phyloP scores from a whole-genome alignment of 2,797 vertebrate genomes.

The Nothura maculosa region DNA sequence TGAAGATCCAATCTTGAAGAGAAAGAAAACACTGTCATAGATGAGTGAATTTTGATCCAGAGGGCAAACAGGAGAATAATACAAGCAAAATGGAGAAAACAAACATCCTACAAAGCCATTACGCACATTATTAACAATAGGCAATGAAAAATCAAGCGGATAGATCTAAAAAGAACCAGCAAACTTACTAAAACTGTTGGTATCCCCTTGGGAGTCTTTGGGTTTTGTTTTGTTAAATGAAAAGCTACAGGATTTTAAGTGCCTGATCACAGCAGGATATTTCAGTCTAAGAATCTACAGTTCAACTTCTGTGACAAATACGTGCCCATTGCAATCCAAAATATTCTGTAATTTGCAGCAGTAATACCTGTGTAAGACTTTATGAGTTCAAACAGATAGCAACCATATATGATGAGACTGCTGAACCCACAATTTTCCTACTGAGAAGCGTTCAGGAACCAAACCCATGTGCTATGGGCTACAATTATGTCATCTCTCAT shows the following conservation, averaged over 20 bases:
- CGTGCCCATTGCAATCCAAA: neutral
- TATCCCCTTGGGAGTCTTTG: neutral
- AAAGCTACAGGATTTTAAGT: neutral
- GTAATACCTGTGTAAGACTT: conserved; percentile 2
- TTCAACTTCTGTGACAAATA: neutral
- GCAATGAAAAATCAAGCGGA: neutral
- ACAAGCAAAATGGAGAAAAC: neutral
- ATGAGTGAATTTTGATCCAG: neutral
- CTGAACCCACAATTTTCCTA: neutral
- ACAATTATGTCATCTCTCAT: conserved; percentile 16
- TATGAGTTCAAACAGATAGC: neutral
- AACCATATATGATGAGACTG: neutral
- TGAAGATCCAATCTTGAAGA: neutral
- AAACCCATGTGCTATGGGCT: neutral
- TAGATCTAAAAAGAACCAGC: neutral
- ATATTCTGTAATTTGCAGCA: neutral
- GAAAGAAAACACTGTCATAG: neutral
- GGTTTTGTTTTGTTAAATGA: neutral
- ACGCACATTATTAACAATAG: neutral
- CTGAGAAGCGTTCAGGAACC: conserved; percentile 35
- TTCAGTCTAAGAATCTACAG: neutral
- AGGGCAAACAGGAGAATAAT: neutral
- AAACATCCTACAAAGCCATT: neutral
- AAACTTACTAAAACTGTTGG: neutral
- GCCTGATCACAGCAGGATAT: neutral